These are phyloP conservation scores for Xenus cinereus DNA, from an alignment of 2,113 vertebrate species.

Conservation along the genomic window DNA sequence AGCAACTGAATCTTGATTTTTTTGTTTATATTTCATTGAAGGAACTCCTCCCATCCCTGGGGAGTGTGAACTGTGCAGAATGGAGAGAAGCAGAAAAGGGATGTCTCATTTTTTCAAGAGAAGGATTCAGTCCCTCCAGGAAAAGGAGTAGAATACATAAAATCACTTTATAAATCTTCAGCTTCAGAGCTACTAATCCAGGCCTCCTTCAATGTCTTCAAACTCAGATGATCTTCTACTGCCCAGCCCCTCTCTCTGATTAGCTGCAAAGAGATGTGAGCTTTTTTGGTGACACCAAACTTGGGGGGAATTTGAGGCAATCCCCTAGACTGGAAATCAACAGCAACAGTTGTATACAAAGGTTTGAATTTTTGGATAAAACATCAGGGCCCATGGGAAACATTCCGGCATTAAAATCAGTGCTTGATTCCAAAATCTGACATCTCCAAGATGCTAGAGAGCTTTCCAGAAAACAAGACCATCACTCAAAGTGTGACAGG, in stretches of 20 bases:
- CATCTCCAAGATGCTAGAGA: constrained; percentile 42
- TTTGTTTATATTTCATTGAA: constrained; percentile 3
- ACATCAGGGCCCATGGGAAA: background rate
- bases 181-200: background rate
- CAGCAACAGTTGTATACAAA: constrained; percentile 19
- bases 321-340: background rate
- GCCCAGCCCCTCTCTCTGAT: background rate
- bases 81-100: background rate
- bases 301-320: background rate
- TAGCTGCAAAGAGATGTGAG: background rate
- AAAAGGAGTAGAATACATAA: background rate
- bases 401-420: background rate
- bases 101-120: background rate
- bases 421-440: constrained; percentile 29
- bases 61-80: background rate
- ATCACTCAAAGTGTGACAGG: constrained; percentile 53
- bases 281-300: background rate
- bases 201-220: background rate
- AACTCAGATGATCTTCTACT: background rate
- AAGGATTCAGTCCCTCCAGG: background rate
- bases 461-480: constrained; percentile 49
- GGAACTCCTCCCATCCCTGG: constrained; percentile 9
- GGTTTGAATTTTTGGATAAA: constrained; percentile 22
- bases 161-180: background rate
- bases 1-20: background rate